Percentiles rank a stretch among this genome's conserved stretches.
These are phyloP conservation scores for Orchestes rusci DNA, from an alignment of 2,888 invertebrate species.

Conservation along the genomic window DNA sequence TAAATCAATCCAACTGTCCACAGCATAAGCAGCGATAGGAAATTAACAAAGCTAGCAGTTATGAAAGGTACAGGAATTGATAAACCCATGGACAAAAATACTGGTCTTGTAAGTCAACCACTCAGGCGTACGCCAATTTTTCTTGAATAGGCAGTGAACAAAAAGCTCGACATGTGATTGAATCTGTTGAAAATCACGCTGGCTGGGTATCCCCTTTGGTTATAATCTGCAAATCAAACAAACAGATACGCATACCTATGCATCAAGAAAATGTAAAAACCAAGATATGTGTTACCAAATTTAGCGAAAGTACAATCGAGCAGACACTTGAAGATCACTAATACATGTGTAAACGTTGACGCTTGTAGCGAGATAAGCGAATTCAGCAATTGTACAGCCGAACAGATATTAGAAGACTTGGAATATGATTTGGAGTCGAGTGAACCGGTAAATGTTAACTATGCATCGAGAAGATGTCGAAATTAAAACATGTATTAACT, in stretches of 20 bases:
- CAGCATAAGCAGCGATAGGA: background rate
- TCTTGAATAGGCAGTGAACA: too few relatives aligned
- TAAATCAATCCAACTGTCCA: background rate
- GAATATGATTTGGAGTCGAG: conserved; percentile 44
- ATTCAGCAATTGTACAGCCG: conserved; percentile 40
- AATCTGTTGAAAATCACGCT: too few relatives aligned
- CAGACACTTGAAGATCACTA: too few relatives aligned
- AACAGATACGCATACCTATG: too few relatives aligned
- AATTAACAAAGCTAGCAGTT: conserved; percentile 2
- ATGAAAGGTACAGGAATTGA: conserved; percentile 5
- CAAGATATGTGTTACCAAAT: too few relatives aligned
- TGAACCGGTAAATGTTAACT: too few relatives aligned
- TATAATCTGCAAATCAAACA: too few relatives aligned
- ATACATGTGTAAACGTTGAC: conserved; percentile 30
- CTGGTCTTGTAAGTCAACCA: too few relatives aligned
- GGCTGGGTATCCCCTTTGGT: too few relatives aligned
- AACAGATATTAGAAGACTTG: conserved; percentile 44
- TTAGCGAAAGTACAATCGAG: too few relatives aligned
- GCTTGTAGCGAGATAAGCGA: conserved; percentile 42
- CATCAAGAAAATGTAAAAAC: conserved; percentile 33
- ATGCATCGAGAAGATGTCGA: conserved; percentile 35
- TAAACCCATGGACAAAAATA: conserved; percentile 13
- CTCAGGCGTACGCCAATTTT: too few relatives aligned
- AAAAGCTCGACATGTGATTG: too few relatives aligned
- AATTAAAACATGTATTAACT: conserved; percentile 21